A percentile compares a stretch with the other conserved stretches of the same genome.
Evolutionary conservation across 2,797 vertebrate species (phyloP).

Genomic region (Loris lydekkerianus): DNA sequence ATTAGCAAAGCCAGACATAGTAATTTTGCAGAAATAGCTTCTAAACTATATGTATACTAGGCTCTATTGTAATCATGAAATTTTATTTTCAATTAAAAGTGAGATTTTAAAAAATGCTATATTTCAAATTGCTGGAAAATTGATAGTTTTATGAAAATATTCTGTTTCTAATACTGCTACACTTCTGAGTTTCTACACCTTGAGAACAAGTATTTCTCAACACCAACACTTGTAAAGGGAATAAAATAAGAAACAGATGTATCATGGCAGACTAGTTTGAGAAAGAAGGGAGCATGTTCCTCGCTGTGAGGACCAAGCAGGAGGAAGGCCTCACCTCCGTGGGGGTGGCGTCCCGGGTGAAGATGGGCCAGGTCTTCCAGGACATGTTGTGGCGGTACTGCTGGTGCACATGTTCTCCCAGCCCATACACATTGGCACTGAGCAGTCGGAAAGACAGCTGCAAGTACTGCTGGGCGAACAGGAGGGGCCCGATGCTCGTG

Average conservation of each 20-base stretch:
- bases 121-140: not conserved
- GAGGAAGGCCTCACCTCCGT: conserved; percentile 89
- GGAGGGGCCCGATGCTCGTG: conserved; percentile 93
- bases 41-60: not conserved
- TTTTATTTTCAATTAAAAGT: conserved; percentile 9
- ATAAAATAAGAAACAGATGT: not conserved
- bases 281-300: not conserved
- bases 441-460: conserved; percentile 95
- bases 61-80: not conserved
- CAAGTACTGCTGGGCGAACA: conserved; percentile 94
- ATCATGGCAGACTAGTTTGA: not conserved
- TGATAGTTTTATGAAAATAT: not conserved
- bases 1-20: not conserved
- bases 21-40: not conserved
- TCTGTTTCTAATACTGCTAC: not conserved
- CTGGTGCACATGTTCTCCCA: conserved; percentile 96
- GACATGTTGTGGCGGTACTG: conserved; percentile 91
- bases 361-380: conserved; percentile 98
- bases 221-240: not conserved
- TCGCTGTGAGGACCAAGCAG: fast-evolving
- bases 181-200: not conserved
- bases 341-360: conserved; percentile 92
- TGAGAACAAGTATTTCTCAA: not conserved
- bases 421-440: conserved; percentile 94
- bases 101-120: not conserved